These are phyloP conservation scores for Brachionus koreanus DNA, from an alignment of 1,140 invertebrate species.

Conservation along the genomic window DNA sequence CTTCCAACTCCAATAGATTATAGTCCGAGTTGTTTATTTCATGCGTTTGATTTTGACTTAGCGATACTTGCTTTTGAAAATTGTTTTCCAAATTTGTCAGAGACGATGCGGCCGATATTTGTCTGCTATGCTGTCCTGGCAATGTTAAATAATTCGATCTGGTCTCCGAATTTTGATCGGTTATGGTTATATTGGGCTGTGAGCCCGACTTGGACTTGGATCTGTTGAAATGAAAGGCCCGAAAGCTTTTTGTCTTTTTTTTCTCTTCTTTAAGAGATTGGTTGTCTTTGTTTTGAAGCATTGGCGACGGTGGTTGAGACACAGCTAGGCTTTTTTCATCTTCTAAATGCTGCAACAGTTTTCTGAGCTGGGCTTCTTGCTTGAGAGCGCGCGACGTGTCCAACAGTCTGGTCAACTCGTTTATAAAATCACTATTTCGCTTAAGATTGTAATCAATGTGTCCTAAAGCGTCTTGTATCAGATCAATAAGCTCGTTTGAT, in stretches of 20 bases:
- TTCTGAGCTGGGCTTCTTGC: conserved; percentile 36
- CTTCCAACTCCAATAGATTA: not conserved
- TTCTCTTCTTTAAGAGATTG: not conserved
- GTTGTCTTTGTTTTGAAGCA: not conserved
- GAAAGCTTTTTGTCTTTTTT: conserved; percentile 24
- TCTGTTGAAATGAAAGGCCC: not conserved
- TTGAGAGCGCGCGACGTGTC: conserved; percentile 16
- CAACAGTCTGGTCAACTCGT: conserved; percentile 27
- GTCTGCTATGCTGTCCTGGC: not conserved
- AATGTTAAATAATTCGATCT: not conserved
- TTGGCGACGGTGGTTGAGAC: not conserved
- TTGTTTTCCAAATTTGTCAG: not conserved
- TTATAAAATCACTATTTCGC: conserved; percentile 41
- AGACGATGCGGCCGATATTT: conserved; percentile 16
- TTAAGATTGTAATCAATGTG: conserved; percentile 40
- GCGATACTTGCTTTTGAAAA: not conserved
- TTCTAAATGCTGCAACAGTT: not conserved
- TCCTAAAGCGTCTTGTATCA: not conserved
- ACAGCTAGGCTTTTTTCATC: not conserved
- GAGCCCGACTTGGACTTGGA: not conserved
- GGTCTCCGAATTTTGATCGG: not conserved
- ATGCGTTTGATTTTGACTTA: not conserved
- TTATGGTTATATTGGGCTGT: not conserved
- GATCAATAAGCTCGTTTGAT: not conserved
- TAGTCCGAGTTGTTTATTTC: conserved; percentile 35